phyloP scores from a whole-genome alignment of 2,888 invertebrate species.

The Standfussiana lucernea region DNA sequence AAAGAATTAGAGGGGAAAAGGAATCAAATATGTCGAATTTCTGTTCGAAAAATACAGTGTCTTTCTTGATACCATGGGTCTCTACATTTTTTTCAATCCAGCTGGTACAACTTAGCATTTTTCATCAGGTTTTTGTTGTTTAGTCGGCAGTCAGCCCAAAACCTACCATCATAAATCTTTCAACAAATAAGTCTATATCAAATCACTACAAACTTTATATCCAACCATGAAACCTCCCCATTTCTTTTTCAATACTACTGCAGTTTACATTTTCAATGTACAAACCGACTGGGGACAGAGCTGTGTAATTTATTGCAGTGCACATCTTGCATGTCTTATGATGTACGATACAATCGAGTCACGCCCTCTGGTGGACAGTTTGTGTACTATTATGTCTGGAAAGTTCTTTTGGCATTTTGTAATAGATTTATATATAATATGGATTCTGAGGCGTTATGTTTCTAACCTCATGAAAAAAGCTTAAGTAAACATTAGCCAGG shows the following conservation, averaged over 20 bases:
- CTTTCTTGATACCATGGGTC: background rate
- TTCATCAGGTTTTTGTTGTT: background rate
- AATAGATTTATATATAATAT: background rate
- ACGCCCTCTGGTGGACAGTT: conserved; percentile 34
- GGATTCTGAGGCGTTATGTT: background rate
- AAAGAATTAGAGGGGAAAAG: too few relatives aligned
- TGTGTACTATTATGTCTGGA: conserved; percentile 11
- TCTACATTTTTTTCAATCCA: background rate
- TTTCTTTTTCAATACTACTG: conserved; percentile 38
- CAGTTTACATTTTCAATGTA: conserved; percentile 47
- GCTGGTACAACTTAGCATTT: background rate
- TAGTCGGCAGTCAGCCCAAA: background rate
- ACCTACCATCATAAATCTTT: background rate
- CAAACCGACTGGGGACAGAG: conserved; percentile 26
- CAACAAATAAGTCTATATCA: background rate
- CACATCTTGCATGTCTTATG: conserved; percentile 59
- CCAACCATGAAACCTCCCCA: background rate
- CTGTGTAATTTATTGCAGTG: conserved; percentile 43
- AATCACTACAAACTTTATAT: background rate
- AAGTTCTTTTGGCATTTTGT: background rate
- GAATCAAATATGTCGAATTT: too few relatives aligned
- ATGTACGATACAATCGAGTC: conserved; percentile 53
- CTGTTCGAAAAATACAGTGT: background rate
- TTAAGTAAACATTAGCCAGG: background rate
- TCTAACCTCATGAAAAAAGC: background rate